Percentiles rank a stretch among this genome's conserved stretches.
phyloP scores from a whole-genome alignment of 2,888 invertebrate species.

The Cantharis rustica region DNA sequence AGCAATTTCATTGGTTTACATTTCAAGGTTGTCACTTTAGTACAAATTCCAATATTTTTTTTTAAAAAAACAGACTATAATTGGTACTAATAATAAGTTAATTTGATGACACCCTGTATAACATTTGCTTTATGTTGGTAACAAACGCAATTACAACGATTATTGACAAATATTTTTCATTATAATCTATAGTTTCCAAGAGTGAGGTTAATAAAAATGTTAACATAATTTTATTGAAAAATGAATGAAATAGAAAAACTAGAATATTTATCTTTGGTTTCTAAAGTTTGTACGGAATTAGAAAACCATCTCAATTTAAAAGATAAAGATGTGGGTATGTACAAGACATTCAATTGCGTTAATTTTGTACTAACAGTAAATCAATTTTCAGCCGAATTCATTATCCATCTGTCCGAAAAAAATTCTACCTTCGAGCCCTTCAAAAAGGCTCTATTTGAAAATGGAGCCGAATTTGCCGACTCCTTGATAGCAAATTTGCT shows the following conservation, averaged over 20 bases:
- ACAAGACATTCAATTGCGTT: background rate
- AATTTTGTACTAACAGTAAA: background rate
- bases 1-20: too few relatives aligned
- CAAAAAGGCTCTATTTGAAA: background rate
- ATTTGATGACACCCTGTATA: background rate
- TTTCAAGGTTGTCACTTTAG: too few relatives aligned
- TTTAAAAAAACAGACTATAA: too few relatives aligned
- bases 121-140: background rate
- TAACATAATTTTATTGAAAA: background rate
- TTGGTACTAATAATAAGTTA: background rate
- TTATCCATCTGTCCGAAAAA: background rate
- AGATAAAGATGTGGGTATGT: background rate
- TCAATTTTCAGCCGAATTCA: background rate
- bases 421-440: background rate
- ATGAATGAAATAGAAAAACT: slow-evolving; percentile 2
- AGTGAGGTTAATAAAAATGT: background rate
- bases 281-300: background rate
- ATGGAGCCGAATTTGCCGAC: background rate
- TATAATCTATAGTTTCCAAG: too few relatives aligned
- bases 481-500: background rate
- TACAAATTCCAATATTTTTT: too few relatives aligned
- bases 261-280: background rate
- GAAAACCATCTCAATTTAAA: background rate
- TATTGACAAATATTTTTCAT: too few relatives aligned
- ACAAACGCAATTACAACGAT: too few relatives aligned